Conservation (phyloP, 92 coral and sea anemone genomes). For the Diadumene lineata region DNA sequence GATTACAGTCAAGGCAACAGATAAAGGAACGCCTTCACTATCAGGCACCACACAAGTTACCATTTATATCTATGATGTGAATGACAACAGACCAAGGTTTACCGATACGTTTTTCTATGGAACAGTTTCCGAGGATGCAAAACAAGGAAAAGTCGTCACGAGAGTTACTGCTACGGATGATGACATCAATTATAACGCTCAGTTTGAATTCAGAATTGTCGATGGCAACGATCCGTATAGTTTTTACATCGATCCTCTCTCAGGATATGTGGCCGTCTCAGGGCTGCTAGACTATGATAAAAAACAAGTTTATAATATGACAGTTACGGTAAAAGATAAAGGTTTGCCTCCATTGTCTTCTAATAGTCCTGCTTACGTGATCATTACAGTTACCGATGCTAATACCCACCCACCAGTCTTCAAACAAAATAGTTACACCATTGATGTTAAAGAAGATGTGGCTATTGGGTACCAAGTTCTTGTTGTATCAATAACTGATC, state of each 20-base stretch:
- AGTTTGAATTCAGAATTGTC: constrained; percentile 62
- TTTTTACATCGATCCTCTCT: constrained; percentile 68
- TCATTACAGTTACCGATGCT: constrained; percentile 63
- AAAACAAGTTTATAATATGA: constrained; percentile 60
- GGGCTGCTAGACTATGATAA: constrained; percentile 73
- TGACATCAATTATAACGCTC: constrained; percentile 53
- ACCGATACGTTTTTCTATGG: constrained; percentile 38
- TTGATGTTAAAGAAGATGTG: constrained; percentile 59
- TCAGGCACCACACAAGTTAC: constrained; percentile 55
- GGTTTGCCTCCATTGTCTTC: constrained; percentile 66
- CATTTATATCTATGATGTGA: constrained; percentile 60
- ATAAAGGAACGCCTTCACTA: constrained; percentile 67
- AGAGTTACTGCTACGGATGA: constrained; percentile 61
- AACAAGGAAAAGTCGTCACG: constrained; percentile 64
- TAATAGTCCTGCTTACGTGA: constrained; percentile 48
- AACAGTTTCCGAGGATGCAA: constrained; percentile 74
- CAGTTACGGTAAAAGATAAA: constrained; percentile 71
- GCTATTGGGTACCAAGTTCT: constrained; percentile 58
- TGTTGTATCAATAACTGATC: constrained; percentile 63
- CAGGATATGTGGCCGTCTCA: constrained; percentile 67
- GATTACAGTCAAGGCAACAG: constrained; percentile 75
- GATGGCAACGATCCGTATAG: constrained; percentile 84
- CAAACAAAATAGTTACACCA: constrained; percentile 46
- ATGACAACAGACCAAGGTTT: constrained; percentile 80
- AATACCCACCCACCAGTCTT: constrained; percentile 89